phyloP scores from a whole-genome alignment of 2,888 invertebrate species.

The Pachliopta kotzebuea region DNA sequence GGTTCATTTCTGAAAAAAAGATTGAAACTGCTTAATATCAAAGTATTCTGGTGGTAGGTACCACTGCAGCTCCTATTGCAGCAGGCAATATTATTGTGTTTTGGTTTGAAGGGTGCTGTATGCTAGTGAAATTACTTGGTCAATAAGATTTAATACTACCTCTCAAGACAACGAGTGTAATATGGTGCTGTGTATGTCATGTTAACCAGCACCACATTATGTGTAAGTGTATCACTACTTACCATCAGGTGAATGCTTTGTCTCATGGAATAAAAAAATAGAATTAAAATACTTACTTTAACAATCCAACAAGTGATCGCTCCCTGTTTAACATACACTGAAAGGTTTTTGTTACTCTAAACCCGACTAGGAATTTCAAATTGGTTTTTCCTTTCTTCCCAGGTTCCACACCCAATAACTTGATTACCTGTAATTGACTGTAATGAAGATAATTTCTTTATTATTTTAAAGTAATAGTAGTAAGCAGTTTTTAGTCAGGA shows the following conservation, averaged over 20 bases:
- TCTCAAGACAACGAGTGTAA: too few relatives aligned
- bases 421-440: slow-evolving; percentile 83
- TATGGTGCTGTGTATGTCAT: too few relatives aligned
- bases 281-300: slow-evolving; percentile 82
- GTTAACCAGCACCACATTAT: too few relatives aligned
- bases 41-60: background rate
- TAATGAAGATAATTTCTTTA: slow-evolving; percentile 32
- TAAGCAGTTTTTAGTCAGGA: too few relatives aligned
- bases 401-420: slow-evolving; percentile 85
- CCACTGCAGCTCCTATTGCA: too few relatives aligned
- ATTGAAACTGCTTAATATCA: background rate
- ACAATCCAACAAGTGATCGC: slow-evolving; percentile 82
- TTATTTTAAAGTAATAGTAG: background rate
- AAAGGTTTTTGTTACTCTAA: slow-evolving; percentile 83
- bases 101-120: too few relatives aligned
- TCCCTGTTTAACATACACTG: slow-evolving; percentile 84
- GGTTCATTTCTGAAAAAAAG: slow-evolving; percentile 83
- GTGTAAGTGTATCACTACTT: too few relatives aligned
- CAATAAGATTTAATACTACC: too few relatives aligned
- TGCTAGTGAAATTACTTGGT: too few relatives aligned
- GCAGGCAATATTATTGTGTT: too few relatives aligned
- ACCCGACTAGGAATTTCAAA: slow-evolving; percentile 87
- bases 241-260: too few relatives aligned
- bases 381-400: slow-evolving; percentile 86
- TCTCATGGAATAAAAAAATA: too few relatives aligned